Evolutionary conservation across 1,140 invertebrate genomes (phyloP).

Genomic region (Cheumatopsyche charites): DNA sequence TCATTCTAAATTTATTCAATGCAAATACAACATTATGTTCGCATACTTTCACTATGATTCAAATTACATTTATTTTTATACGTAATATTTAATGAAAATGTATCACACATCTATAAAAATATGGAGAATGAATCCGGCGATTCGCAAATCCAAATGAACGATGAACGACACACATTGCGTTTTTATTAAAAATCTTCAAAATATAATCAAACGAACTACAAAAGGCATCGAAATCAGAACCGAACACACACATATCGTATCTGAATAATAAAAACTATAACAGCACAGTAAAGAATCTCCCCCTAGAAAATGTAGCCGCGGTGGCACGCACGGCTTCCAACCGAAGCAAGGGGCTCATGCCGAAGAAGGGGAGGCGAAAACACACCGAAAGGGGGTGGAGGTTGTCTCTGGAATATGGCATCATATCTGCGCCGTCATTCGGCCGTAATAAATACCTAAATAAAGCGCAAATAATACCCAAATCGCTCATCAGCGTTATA

Average conservation of each 20-base stretch:
- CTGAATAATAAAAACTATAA: conserved; percentile 13
- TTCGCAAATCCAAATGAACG: too few relatives aligned
- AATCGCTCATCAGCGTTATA: conserved; percentile 61
- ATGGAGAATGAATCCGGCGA: too few relatives aligned
- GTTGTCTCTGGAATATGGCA: conserved; percentile 47
- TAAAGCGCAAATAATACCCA: conserved; percentile 65
- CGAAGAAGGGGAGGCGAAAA: too few relatives aligned
- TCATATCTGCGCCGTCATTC: conserved; percentile 62
- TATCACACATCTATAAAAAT: too few relatives aligned
- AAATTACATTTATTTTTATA: too few relatives aligned
- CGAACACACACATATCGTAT: not conserved
- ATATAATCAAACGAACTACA: too few relatives aligned
- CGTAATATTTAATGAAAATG: too few relatives aligned
- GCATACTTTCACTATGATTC: too few relatives aligned
- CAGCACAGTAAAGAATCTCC: not conserved
- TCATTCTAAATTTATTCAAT: too few relatives aligned
- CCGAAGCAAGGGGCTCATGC: not conserved
- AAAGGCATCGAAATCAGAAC: too few relatives aligned
- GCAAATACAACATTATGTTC: too few relatives aligned
- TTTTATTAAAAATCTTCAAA: too few relatives aligned
- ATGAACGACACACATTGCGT: not conserved
- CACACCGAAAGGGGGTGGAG: not conserved
- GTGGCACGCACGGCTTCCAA: conserved; percentile 5
- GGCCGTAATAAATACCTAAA: conserved; percentile 64
- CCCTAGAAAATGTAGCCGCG: not conserved